phyloP scores from a whole-genome alignment of 2,888 invertebrate species.

The Anoplius nigerrimus region DNA sequence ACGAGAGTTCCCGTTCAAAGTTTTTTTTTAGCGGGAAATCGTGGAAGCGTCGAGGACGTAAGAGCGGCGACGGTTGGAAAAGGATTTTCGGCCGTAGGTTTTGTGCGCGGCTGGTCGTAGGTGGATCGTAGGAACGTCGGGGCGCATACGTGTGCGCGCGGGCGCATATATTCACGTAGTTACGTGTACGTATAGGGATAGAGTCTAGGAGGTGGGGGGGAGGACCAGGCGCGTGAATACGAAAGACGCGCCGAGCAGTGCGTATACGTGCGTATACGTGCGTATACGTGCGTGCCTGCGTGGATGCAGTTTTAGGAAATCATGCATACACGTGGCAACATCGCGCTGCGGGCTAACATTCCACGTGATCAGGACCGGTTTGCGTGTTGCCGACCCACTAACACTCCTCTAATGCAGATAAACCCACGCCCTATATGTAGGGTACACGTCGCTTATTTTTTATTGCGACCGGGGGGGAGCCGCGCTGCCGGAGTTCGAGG shows the following conservation, averaged over 20 bases:
- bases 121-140: no score
- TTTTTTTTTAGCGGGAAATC: no score
- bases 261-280: not conserved
- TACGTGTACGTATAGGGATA: no score
- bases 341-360: conserved; percentile 54
- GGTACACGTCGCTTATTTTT: conserved; percentile 55
- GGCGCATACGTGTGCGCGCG: no score
- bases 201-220: no score
- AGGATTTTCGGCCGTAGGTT: no score
- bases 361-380: conserved; percentile 64
- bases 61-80: no score
- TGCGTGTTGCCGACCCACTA: conserved; percentile 63
- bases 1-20: no score
- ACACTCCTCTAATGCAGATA: conserved; percentile 59
- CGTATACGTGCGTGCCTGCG: conserved; percentile 16
- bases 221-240: not conserved
- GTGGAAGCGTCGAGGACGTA: no score
- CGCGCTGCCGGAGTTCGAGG: conserved; percentile 13
- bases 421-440: conserved; percentile 53
- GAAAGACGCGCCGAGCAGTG: not conserved
- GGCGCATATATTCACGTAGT: no score
- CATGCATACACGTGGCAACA: conserved; percentile 62
- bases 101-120: no score
- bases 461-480: conserved; percentile 52
- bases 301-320: conserved; percentile 63